Conservation (phyloP, 2,113 vertebrate species). For the Rafetus swinhoei region DNA sequence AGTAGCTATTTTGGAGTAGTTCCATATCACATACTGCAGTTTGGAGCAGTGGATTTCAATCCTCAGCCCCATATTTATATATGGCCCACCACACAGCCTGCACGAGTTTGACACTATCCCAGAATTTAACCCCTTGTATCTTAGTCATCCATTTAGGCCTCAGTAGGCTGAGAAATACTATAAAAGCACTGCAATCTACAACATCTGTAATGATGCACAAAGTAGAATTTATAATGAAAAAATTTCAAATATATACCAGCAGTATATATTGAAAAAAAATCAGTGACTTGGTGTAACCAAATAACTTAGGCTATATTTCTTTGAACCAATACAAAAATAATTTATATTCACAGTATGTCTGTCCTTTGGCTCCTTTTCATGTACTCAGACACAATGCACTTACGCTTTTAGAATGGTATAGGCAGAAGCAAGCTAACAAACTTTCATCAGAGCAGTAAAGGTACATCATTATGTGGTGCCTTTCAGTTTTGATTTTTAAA, state of each 20-base stretch:
- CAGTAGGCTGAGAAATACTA: background rate
- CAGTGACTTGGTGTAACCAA: background rate
- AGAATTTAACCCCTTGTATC: background rate
- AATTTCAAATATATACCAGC: background rate
- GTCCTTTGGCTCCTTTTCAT: background rate
- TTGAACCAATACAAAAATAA: conserved; percentile 35
- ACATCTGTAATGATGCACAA: background rate
- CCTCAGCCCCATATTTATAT: background rate
- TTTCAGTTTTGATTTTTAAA: background rate
- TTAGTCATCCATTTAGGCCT: background rate
- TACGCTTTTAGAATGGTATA: conserved; percentile 50
- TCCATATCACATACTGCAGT: background rate
- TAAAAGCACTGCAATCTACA: background rate
- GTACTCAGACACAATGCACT: background rate
- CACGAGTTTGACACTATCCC: background rate
- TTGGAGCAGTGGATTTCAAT: background rate
- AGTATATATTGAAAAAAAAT: background rate
- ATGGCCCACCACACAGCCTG: background rate
- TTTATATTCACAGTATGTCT: background rate
- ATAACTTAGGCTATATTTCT: conserved; percentile 5
- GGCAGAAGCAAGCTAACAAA: conserved; percentile 20
- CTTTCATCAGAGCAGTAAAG: conserved; percentile 7
- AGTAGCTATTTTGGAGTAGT: background rate
- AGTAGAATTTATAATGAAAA: background rate
- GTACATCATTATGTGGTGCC: background rate